Evolutionary conservation across 2,797 vertebrate genomes (phyloP).

Genomic region (Trachurus trachurus): DNA sequence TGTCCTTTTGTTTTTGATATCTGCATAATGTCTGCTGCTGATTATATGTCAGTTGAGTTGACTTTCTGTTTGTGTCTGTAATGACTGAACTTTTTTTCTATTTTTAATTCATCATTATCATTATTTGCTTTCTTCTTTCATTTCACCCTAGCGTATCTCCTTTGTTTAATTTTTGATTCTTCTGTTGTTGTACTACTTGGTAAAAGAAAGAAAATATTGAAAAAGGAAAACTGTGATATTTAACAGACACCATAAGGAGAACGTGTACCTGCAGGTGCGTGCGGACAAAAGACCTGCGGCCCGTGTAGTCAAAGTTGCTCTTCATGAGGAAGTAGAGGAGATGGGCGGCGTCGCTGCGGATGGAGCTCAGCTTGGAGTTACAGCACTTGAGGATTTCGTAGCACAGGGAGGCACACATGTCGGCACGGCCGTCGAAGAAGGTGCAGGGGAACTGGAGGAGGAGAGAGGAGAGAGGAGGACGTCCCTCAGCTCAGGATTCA

Average conservation of each 20-base stretch:
- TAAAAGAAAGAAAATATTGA: too few species aligned
- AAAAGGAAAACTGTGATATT: not conserved
- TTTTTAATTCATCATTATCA: too few species aligned
- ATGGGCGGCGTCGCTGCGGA: slow-evolving; percentile 94
- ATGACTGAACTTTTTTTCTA: too few species aligned
- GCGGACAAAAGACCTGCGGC: slow-evolving; percentile 95
- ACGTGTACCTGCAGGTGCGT: slow-evolving; percentile 93
- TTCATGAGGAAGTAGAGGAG: slow-evolving; percentile 99
- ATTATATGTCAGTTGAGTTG: too few species aligned
- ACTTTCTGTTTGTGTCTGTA: too few species aligned
- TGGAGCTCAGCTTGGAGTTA: slow-evolving; percentile 97
- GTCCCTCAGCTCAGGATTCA: not conserved
- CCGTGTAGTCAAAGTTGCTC: slow-evolving; percentile 98
- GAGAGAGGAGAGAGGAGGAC: not conserved
- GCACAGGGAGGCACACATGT: slow-evolving; percentile 97
- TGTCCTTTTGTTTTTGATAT: too few species aligned
- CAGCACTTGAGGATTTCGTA: slow-evolving; percentile 98
- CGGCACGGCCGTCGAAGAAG: slow-evolving; percentile 96
- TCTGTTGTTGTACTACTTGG: too few species aligned
- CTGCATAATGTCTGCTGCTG: too few species aligned
- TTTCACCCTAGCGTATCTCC: too few species aligned
- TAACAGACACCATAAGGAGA: not conserved
- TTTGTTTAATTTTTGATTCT: too few species aligned
- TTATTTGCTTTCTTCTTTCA: too few species aligned
- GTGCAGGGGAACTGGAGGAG: slow-evolving; percentile 95